phyloP scores from a whole-genome alignment of 2,113 vertebrate genomes.

The Pampusana beccarii region DNA sequence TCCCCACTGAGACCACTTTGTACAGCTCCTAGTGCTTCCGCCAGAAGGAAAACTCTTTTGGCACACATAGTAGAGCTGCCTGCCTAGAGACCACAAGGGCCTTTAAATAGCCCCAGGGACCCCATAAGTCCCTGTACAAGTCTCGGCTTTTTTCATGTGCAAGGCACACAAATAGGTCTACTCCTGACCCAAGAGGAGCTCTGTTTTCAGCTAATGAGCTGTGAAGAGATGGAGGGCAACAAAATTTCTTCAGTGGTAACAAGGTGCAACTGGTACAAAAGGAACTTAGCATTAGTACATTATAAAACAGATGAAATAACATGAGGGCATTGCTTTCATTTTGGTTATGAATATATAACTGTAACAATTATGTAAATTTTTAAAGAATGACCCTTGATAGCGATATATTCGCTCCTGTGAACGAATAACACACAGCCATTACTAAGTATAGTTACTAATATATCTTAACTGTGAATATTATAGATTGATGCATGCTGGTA shows the following conservation, averaged over 20 bases:
- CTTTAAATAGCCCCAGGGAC: conserved; percentile 19
- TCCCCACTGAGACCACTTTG: conserved; percentile 51
- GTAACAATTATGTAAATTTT: background rate
- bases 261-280: background rate
- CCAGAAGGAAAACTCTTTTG: conserved; percentile 3
- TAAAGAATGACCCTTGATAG: background rate
- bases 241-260: background rate
- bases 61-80: conserved; percentile 53
- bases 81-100: conserved; percentile 58
- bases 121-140: background rate
- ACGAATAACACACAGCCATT: background rate
- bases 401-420: background rate
- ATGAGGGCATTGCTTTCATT: background rate
- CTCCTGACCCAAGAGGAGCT: background rate
- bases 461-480: background rate
- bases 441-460: background rate
- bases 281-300: background rate
- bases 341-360: background rate
- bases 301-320: background rate
- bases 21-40: conserved; percentile 65
- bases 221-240: background rate
- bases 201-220: conserved; percentile 3
- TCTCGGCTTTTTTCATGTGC: conserved; percentile 63
- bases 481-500: background rate
- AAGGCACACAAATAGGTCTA: background rate